Evolutionary conservation across 2,797 vertebrate genomes (phyloP).

Genomic region (Synaphobranchus kaupii): DNA sequence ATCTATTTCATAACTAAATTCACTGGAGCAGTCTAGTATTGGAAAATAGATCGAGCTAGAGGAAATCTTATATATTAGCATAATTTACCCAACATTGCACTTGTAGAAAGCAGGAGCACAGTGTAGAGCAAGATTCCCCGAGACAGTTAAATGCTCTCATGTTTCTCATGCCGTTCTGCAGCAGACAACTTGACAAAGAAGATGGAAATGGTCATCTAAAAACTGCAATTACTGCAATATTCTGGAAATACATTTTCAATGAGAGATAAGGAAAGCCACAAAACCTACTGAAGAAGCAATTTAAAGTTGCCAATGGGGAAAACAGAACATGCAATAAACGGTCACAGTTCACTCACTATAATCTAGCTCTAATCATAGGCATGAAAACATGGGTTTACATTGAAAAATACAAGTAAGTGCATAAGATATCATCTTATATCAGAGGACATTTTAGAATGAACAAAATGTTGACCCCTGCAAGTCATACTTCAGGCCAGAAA

Average conservation of each 20-base stretch:
- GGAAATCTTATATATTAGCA: conserved; percentile 28
- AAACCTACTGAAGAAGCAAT: conserved; percentile 7
- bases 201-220: conserved; percentile 15
- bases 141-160: conserved; percentile 31
- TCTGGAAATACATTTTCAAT: conserved; percentile 12
- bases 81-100: conserved; percentile 36
- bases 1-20: conserved; percentile 14
- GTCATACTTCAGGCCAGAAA: not conserved
- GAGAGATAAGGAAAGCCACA: not conserved
- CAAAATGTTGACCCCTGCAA: not conserved
- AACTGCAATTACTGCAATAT: not conserved
- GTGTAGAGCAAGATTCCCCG: conserved; percentile 18
- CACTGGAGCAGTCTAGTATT: not conserved
- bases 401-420: not conserved
- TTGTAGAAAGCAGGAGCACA: conserved; percentile 28
- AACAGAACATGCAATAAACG: not conserved
- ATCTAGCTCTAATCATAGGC: not conserved
- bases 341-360: not conserved
- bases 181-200: conserved; percentile 23
- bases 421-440: not conserved
- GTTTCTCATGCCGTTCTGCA: conserved; percentile 17
- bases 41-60: conserved; percentile 19
- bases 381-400: not conserved
- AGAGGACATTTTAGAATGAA: not conserved
- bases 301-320: conserved; percentile 1